Conservation (phyloP, 1,140 invertebrate species). For the Monochamus saltuarius region DNA sequence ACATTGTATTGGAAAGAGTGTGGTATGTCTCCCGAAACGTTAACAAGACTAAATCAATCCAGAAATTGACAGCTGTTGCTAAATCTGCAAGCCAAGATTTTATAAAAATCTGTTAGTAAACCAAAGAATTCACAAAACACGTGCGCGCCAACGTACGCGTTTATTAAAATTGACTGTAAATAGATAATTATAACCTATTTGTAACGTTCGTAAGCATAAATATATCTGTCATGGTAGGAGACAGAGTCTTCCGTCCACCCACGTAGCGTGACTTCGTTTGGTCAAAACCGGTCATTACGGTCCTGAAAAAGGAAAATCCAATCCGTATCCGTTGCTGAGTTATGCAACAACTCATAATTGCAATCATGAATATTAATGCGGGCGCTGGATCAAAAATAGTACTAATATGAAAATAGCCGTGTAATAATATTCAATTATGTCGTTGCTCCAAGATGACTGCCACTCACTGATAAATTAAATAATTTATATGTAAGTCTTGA, state of each 20-base stretch:
- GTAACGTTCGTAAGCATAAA: too few species aligned
- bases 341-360: conserved; percentile 31
- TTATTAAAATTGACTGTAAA: too few species aligned
- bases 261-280: conserved; percentile 15
- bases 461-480: conserved; percentile 10
- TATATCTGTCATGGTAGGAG: conserved; percentile 1
- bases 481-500: not conserved
- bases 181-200: too few species aligned
- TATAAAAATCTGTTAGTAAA: too few species aligned
- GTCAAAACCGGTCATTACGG: conserved; percentile 21
- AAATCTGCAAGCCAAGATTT: too few species aligned
- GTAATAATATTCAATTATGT: conserved; percentile 38
- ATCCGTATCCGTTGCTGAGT: conserved; percentile 26
- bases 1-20: too few species aligned
- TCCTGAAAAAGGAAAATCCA: conserved; percentile 29
- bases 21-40: too few species aligned
- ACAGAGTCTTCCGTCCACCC: conserved; percentile 23
- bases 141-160: too few species aligned
- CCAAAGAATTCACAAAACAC: too few species aligned
- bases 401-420: conserved; percentile 35
- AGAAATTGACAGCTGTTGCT: too few species aligned
- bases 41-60: too few species aligned
- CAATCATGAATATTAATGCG: conserved; percentile 33
- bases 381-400: conserved; percentile 26
- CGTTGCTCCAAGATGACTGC: conserved; percentile 27